Evolutionary conservation across 2,113 vertebrate genomes (phyloP).

Genomic region (Lophotis ruficrista): DNA sequence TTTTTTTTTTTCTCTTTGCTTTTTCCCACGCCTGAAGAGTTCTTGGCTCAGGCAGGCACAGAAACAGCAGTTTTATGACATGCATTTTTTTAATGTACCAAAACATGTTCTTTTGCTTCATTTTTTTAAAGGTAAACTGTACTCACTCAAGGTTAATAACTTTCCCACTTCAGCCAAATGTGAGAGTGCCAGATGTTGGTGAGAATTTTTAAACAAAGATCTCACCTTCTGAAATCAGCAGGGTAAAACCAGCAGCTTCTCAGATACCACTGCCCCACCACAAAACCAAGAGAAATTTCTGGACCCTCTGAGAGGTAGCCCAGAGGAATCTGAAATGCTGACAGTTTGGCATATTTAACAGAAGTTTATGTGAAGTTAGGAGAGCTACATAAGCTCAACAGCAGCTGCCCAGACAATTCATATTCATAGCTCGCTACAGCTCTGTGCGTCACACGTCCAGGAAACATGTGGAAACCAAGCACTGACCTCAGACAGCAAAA

Average conservation of each 20-base stretch:
- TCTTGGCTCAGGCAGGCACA: conserved; percentile 18
- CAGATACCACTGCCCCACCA: neutral
- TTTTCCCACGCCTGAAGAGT: neutral
- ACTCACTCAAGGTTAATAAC: conserved; percentile 7
- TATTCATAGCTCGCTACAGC: neutral
- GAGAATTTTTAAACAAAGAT: neutral
- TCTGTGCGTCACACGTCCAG: neutral
- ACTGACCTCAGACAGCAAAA: neutral
- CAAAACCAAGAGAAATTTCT: neutral
- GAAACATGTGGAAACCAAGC: neutral
- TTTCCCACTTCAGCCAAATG: neutral
- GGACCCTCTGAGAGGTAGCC: neutral
- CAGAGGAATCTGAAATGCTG: neutral
- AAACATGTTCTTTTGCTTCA: conserved; percentile 1
- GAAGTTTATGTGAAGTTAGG: neutral
- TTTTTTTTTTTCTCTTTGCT: neutral
- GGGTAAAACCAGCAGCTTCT: neutral
- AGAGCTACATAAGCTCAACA: neutral
- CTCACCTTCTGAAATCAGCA: neutral
- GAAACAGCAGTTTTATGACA: conserved; percentile 1
- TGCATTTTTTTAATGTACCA: conserved; percentile 41
- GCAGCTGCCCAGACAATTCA: neutral
- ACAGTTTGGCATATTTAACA: neutral
- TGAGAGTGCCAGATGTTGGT: neutral
- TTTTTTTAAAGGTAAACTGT: conserved; percentile 13